Percentiles rank a stretch among this genome's conserved stretches.
Conservation (phyloP, 2,888 invertebrate species). For the Amorpha juglandis region DNA sequence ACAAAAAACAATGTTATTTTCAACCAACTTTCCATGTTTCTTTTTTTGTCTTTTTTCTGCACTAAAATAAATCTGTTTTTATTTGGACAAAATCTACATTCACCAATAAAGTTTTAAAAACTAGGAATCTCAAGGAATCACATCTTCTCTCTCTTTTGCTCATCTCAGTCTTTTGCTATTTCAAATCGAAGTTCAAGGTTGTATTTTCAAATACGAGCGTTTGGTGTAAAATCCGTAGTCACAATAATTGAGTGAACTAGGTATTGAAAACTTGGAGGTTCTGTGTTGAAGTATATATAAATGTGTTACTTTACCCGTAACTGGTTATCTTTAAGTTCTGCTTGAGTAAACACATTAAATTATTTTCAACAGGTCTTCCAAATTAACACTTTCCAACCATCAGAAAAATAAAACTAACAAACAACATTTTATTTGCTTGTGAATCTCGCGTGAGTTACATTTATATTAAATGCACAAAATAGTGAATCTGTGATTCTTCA, state of each 20-base stretch:
- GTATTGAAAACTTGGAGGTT: neutral
- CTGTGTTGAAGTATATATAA: neutral
- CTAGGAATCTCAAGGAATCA: too few species aligned
- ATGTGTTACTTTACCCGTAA: constrained; percentile 1
- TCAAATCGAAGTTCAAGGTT: constrained; percentile 14
- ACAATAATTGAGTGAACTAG: neutral
- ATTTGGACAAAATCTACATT: too few species aligned
- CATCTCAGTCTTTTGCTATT: too few species aligned
- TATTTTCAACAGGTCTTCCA: neutral
- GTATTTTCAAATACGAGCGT: neutral
- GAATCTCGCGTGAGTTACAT: constrained; percentile 4
- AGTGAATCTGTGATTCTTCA: neutral
- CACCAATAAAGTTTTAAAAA: too few species aligned
- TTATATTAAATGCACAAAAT: constrained; percentile 31
- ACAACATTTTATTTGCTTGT: neutral
- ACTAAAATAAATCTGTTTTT: too few species aligned
- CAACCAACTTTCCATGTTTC: too few species aligned
- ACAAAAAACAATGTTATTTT: too few species aligned
- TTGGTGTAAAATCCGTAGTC: neutral
- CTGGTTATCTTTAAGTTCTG: neutral
- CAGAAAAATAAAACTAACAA: neutral
- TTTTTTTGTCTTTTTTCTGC: too few species aligned
- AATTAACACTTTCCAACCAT: neutral
- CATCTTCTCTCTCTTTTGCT: too few species aligned
- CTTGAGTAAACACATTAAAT: neutral